Base-by-base conservation (phyloP, 2,888 invertebrate genomes). In the Nemotelus nigrinus region DNA sequence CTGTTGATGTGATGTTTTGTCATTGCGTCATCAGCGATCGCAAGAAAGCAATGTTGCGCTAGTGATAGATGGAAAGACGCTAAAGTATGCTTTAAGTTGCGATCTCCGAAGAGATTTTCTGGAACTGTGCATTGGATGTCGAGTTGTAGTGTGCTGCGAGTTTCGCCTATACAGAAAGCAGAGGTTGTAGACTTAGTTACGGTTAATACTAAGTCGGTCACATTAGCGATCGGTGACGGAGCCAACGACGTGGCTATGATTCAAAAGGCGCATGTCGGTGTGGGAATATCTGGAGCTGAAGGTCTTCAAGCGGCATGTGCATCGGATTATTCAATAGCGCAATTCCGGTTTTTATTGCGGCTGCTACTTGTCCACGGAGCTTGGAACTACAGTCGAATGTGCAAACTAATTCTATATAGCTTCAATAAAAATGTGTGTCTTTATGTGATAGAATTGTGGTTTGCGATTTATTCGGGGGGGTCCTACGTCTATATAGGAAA, bases 381-480 rank as follows among this genome's bases (percentile, higher is more conserved):
- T 25, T 99, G 99, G 99, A 99, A 98, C 89, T 98, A 99, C 89
- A 95, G 95, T 79, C 91, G 99, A 83, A 95, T 99, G 90, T 97
- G 97, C 89, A 99, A 98, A 89, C 91, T 99, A 77, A 98, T 99
- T 84, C 91, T 99, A 79, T 99, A 99, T 89, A 98, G 97, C 84
- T 99, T 99, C 90, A 99, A 99, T 90, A 99, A 99, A 89, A 99
- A 99, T 89, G 98, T 99, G 84, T 99, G 99, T 86, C 91, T 99
- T 44, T 99, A 99, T 88, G 97, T 99, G 81, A 99, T 99, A 85
- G 99, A 99, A 89, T 90, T 99, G 78, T 99, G 98, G 98, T 99
- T 98, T 89, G 99, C 99, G 67, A 94, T 98, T 82, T 94, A 96
- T 86, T 97, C 97, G 78, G 98, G 97, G 80, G 99, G 98, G 96